phyloP scores from a whole-genome alignment of 2,888 invertebrate species.

The Zaprionus bogoriensis region DNA sequence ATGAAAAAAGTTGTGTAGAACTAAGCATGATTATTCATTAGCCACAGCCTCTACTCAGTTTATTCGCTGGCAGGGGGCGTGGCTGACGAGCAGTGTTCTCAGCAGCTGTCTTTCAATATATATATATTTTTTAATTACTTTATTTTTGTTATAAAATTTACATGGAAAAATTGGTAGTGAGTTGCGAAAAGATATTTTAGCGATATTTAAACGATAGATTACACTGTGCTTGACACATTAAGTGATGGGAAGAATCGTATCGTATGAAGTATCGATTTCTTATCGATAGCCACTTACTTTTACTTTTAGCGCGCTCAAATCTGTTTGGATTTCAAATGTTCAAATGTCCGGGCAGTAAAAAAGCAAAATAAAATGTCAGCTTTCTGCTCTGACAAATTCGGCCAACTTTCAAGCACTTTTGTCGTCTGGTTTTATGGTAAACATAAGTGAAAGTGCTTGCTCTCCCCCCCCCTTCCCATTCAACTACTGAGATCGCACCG shows the following conservation, averaged over 20 bases:
- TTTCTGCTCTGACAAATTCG: slow-evolving; percentile 1
- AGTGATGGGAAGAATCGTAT: too few species aligned
- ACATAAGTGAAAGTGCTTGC: slow-evolving; percentile 18
- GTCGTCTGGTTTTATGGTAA: slow-evolving; percentile 45
- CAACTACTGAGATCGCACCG: background rate
- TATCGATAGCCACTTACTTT: too few species aligned
- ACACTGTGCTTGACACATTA: too few species aligned
- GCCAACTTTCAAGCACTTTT: slow-evolving; percentile 38
- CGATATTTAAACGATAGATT: too few species aligned
- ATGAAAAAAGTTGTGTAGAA: slow-evolving; percentile 35
- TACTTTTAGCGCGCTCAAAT: too few species aligned
- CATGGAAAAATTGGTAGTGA: too few species aligned
- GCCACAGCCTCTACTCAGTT: slow-evolving; percentile 2
- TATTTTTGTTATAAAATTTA: too few species aligned
- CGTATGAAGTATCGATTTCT: too few species aligned
- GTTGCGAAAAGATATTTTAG: too few species aligned
- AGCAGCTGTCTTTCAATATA: too few species aligned
- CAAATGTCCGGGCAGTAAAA: background rate
- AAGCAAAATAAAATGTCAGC: background rate
- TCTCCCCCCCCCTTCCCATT: background rate
- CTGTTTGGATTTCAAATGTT: slow-evolving; percentile 5
- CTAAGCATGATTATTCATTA: slow-evolving; percentile 42
- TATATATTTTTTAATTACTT: too few species aligned
- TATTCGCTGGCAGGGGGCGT: background rate
- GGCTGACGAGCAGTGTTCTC: too few species aligned